phyloP scores from a whole-genome alignment of 2,888 invertebrate species.

The Ochropleura leucogaster region DNA sequence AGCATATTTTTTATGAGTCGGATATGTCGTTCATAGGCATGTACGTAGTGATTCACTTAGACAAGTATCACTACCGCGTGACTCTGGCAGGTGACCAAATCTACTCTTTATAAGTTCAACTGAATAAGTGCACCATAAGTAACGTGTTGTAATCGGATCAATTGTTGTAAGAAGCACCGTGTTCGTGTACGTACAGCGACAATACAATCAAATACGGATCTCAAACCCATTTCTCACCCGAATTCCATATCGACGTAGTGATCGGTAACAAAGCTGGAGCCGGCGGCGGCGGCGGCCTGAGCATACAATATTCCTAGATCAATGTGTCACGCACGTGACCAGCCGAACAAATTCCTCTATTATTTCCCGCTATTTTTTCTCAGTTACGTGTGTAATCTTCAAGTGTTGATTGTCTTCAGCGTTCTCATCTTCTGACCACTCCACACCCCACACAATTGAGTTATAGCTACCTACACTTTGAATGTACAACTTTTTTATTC shows the following conservation, averaged over 20 bases:
- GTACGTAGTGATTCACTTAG: neutral
- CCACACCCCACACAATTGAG: slow-evolving; percentile 46
- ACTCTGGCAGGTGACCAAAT: neutral
- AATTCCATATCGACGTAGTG: slow-evolving; percentile 54
- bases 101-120: neutral
- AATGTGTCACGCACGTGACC: slow-evolving; percentile 69
- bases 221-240: slow-evolving; percentile 51
- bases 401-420: slow-evolving; percentile 73
- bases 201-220: slow-evolving; percentile 56
- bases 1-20: neutral
- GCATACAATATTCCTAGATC: slow-evolving; percentile 62
- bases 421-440: slow-evolving; percentile 52
- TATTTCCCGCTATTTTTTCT: slow-evolving; percentile 74
- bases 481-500: slow-evolving; percentile 57
- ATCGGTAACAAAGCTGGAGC: slow-evolving; percentile 50
- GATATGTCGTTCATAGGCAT: neutral
- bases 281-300: slow-evolving; percentile 29
- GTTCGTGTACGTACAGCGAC: slow-evolving; percentile 22
- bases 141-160: slow-evolving; percentile 1
- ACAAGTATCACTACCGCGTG: too few relatives aligned
- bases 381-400: slow-evolving; percentile 79
- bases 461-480: slow-evolving; percentile 35
- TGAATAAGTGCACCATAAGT: neutral
- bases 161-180: slow-evolving; percentile 4
- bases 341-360: slow-evolving; percentile 62